A percentile compares a stretch with the other conserved stretches of the same genome.
Conservation (phyloP, 2,113 vertebrate genomes). For the Triplophysa rosa region DNA sequence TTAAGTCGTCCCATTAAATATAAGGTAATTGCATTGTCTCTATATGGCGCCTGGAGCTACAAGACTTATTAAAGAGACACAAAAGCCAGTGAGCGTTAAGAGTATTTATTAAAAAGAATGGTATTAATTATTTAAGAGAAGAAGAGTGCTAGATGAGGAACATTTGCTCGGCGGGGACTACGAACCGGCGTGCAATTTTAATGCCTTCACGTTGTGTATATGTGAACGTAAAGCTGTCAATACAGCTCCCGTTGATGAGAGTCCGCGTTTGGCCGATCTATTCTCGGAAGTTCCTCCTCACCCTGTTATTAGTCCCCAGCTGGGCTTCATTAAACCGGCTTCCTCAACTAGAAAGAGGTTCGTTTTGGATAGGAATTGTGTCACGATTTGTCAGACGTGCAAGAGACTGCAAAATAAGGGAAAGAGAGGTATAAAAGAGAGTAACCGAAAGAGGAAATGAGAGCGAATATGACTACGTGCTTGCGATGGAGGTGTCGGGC, state of each 20-base stretch:
- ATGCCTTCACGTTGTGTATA: neutral
- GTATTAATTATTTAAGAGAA: constrained; percentile 77
- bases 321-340: constrained; percentile 13
- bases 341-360: constrained; percentile 16
- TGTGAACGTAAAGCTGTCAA: neutral
- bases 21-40: constrained; percentile 81
- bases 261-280: neutral
- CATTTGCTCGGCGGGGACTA: constrained; percentile 61
- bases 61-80: constrained; percentile 76
- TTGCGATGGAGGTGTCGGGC: constrained; percentile 32
- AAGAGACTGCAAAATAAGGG: neutral
- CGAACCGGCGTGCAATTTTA: neutral
- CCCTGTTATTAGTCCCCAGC: constrained; percentile 18
- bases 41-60: constrained; percentile 77
- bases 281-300: constrained; percentile 28
- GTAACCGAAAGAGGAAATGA: constrained; percentile 32
- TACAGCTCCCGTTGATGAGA: neutral
- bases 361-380: constrained; percentile 33
- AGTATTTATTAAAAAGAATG: constrained; percentile 76
- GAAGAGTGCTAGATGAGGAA: constrained; percentile 62
- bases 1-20: constrained; percentile 76
- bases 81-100: constrained; percentile 67
- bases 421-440: neutral
- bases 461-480: neutral
- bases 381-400: constrained; percentile 28